A percentile compares a stretch with the other conserved stretches of the same genome.
Conservation (phyloP, 2,113 vertebrate species). For the Oceanodroma tethys region DNA sequence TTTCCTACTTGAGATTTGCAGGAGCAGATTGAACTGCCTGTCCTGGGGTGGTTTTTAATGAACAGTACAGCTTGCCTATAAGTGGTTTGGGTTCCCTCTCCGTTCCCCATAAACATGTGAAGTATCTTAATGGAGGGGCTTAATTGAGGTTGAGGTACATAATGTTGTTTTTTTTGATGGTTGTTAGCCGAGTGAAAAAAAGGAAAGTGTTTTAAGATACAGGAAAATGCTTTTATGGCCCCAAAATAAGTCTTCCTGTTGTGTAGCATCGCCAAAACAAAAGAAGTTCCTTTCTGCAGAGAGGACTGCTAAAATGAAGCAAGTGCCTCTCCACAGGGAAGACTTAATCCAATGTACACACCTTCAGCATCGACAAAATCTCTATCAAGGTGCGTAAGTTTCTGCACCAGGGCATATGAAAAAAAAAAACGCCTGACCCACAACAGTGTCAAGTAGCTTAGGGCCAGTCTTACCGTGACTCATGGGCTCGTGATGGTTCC, state of each 20-base stretch:
- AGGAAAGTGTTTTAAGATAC: background rate
- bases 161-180: background rate
- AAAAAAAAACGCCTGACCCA: background rate
- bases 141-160: background rate
- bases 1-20: background rate
- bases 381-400: background rate
- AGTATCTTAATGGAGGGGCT: background rate
- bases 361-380: background rate
- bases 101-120: background rate
- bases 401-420: background rate
- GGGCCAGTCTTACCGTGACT: background rate
- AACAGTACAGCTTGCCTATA: background rate
- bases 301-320: background rate
- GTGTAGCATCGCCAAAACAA: background rate
- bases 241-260: background rate
- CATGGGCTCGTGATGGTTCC: background rate
- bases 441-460: rapidly evolving
- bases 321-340: background rate
- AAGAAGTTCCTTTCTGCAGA: background rate
- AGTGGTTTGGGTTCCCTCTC: background rate
- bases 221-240: background rate
- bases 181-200: background rate
- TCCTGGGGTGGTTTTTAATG: background rate
- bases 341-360: background rate
- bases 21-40: background rate